Conservation (phyloP, 1,140 invertebrate genomes). For the Papilio dardanus region DNA sequence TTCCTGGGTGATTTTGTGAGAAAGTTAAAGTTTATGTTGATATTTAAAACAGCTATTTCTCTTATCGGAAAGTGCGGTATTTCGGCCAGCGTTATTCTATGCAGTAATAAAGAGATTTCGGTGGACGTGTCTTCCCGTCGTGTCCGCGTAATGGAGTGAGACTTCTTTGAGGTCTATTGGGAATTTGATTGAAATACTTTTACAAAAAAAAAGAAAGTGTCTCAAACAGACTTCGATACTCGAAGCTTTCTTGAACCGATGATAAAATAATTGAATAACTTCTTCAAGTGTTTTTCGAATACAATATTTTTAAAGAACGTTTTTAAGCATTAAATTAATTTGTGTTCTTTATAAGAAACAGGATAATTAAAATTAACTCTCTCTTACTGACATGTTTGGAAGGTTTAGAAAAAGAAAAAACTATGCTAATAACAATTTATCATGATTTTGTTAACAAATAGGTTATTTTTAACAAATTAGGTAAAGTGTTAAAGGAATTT, state of each 20-base stretch:
- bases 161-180: conserved; percentile 72
- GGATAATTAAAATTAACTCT: neutral
- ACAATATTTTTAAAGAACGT: neutral
- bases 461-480: neutral
- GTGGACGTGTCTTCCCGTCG: conserved; percentile 1
- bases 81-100: conserved; percentile 54
- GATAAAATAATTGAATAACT: conserved; percentile 7
- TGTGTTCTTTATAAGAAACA: neutral
- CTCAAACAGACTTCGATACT: conserved; percentile 25
- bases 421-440: neutral
- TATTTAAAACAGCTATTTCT: conserved; percentile 56
- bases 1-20: neutral
- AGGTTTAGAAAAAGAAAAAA: too few species aligned
- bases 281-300: neutral
- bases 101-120: conserved; percentile 66
- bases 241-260: conserved; percentile 5
- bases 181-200: conserved; percentile 76
- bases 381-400: too few species aligned
- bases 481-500: neutral
- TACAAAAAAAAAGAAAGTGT: neutral
- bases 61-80: conserved; percentile 57
- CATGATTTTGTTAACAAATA: neutral
- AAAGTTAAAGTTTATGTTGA: neutral
- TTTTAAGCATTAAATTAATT: neutral
- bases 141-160: conserved; percentile 67